A percentile compares a stretch with the other conserved stretches of the same genome.
These are phyloP conservation scores for Orthonychiurus folsomi DNA, from an alignment of 2,888 invertebrate genomes.

Conservation along the genomic window DNA sequence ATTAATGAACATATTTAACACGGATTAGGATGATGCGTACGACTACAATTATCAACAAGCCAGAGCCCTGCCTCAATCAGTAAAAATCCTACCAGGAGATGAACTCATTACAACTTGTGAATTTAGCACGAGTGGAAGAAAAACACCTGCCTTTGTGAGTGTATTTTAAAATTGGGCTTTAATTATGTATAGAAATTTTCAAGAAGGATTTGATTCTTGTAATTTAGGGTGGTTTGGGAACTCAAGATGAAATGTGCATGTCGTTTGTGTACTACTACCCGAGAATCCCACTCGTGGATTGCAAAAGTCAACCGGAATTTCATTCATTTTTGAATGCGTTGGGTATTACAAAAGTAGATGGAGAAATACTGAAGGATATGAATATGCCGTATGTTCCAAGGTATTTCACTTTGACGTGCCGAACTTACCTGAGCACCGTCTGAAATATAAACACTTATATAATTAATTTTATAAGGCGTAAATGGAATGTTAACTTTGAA, in stretches of 20 bases:
- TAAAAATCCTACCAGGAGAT: conserved; percentile 67
- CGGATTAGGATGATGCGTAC: conserved; percentile 66
- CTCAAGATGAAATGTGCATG: conserved; percentile 77
- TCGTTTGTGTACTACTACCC: conserved; percentile 78
- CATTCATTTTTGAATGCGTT: conserved; percentile 27
- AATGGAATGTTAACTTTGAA: background rate
- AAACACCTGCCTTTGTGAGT: conserved; percentile 48
- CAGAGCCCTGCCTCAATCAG: conserved; percentile 62
- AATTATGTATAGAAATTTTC: too few species aligned
- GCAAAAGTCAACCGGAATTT: conserved; percentile 53
- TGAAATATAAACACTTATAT: too few species aligned
- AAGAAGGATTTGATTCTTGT: background rate
- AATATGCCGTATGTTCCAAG: conserved; percentile 28
- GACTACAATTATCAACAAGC: conserved; percentile 80
- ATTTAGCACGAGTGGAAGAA: conserved; percentile 62
- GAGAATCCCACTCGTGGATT: conserved; percentile 65
- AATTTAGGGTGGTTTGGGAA: conserved; percentile 62
- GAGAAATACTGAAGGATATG: conserved; percentile 22
- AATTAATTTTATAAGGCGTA: background rate
- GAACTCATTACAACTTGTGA: conserved; percentile 74
- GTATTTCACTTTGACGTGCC: too few species aligned
- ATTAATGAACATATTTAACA: background rate
- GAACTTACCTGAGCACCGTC: too few species aligned
- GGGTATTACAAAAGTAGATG: conserved; percentile 27
- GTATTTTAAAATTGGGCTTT: background rate